Evolutionary conservation across 2,888 invertebrate species (phyloP).

Genomic region (Lasioglossum vierecki): DNA sequence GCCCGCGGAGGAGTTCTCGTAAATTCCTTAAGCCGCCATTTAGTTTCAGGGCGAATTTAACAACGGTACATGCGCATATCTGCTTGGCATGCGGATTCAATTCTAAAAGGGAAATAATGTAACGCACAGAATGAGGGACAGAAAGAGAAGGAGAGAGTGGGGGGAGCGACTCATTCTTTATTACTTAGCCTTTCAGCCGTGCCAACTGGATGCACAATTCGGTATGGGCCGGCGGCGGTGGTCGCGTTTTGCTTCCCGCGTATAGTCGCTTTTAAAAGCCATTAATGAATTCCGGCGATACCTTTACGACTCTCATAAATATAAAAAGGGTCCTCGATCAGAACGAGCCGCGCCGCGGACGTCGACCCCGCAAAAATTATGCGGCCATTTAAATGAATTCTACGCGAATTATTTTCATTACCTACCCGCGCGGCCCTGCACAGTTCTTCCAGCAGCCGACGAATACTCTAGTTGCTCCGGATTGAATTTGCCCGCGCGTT

Average conservation of each 20-base stretch:
- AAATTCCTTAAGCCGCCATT: slow-evolving; percentile 50
- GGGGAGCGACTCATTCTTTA: slow-evolving; percentile 26
- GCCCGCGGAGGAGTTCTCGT: slow-evolving; percentile 9
- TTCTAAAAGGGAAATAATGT: slow-evolving; percentile 47
- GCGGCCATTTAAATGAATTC: slow-evolving; percentile 16
- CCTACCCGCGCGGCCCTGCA: not conserved
- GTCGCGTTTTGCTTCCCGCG: not conserved
- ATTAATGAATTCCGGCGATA: slow-evolving; percentile 36
- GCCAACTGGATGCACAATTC: slow-evolving; percentile 29
- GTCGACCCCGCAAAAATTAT: slow-evolving; percentile 14
- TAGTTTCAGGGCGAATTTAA: slow-evolving; percentile 38
- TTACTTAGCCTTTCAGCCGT: slow-evolving; percentile 34
- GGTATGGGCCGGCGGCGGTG: not conserved
- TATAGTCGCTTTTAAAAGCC: slow-evolving; percentile 33
- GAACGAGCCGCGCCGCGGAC: not conserved
- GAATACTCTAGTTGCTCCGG: not conserved
- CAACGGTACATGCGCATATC: slow-evolving; percentile 37
- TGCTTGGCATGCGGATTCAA: slow-evolving; percentile 45
- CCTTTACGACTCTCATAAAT: slow-evolving; percentile 23
- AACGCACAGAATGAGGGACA: slow-evolving; percentile 4
- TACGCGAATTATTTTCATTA: not conserved
- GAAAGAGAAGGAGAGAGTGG: not conserved
- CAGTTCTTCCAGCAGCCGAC: not conserved
- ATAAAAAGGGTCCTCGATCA: slow-evolving; percentile 33
- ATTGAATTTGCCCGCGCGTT: not conserved